Base-by-base conservation (phyloP, 2,888 invertebrate species). In the Nemurella pictetii region DNA sequence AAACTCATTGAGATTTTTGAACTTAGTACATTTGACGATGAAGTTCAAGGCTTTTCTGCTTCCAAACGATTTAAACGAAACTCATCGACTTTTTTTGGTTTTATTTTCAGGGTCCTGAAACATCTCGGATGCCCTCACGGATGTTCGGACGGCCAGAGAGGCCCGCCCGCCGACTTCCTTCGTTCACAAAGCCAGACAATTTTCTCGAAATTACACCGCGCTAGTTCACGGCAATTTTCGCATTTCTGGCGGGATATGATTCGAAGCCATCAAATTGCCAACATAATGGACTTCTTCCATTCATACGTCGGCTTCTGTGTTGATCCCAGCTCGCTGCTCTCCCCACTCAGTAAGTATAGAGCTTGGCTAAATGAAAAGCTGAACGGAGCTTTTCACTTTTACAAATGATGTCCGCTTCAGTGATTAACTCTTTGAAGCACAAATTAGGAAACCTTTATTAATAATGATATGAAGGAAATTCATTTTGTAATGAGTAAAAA, bases 111-210 rank as follows among this genome's bases (percentile, higher is more conserved):
- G 88, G 93, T 98, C 5, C 92, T 98, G 84, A 95, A 96, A 86
- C 96, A 97, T 88, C 91, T 99, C 32, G 99, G 99, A 0, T 99
- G 99, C 90, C 96, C 96, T 0, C 97, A 99, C 90, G 98, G 98
- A 0, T 99, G 99, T 89, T 92, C 94, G 3, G 95, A 96, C 85
- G 97, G 97, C 82, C 94, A 96, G 74, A 91, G 97, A 83, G 96
- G 97, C 1, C 96, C 97, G 0, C 97, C 97, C 84, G 97, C 97
- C 0, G 98, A 98, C 90, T 96, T 96, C 88, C 92, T 99, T 9
- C 93, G 99, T 9, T 95, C 96, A 0, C 98, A 98, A 89, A 96
- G 96, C 83, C 95, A 96, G 88, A 94, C 93, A 88, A 94, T 96
- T 77, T 91, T 99, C 0, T 92, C 93, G 0, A 94, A 96, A 77